These are phyloP conservation scores for Phrynocephalus guinanensis DNA, from an alignment of 2,797 vertebrate species.

Conservation along the genomic window DNA sequence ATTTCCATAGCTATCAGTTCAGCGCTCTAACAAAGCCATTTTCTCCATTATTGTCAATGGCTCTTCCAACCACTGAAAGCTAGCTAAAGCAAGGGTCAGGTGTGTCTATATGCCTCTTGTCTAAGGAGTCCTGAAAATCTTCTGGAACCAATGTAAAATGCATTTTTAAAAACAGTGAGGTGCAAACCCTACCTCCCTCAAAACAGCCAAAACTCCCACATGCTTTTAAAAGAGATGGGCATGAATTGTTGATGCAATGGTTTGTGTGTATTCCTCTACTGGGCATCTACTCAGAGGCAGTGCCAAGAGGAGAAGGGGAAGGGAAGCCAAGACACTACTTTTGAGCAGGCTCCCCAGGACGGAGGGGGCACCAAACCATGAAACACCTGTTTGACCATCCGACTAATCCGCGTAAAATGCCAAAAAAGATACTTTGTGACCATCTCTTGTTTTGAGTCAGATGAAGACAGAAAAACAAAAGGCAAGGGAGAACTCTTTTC, in stretches of 20 bases:
- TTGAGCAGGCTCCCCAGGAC: too few species aligned
- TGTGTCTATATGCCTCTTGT: neutral
- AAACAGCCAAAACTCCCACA: neutral
- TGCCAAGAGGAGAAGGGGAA: too few species aligned
- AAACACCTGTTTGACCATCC: too few species aligned
- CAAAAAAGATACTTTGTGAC: too few species aligned
- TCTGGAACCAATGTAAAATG: neutral
- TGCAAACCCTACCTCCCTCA: neutral
- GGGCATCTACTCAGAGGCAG: too few species aligned
- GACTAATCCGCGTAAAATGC: too few species aligned
- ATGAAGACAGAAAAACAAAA: neutral
- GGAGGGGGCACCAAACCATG: too few species aligned
- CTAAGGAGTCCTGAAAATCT: neutral
- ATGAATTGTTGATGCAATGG: too few species aligned
- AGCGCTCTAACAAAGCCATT: neutral
- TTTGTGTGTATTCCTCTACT: too few species aligned
- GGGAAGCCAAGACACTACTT: too few species aligned
- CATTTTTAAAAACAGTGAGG: neutral
- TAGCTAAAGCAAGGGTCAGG: neutral
- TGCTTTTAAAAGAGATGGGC: too few species aligned
- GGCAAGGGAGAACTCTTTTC: too few species aligned
- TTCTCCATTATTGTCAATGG: neutral
- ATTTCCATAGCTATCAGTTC: neutral
- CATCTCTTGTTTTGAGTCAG: neutral
- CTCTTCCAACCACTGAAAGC: neutral